A percentile compares a stretch with the other conserved stretches of the same genome.
These are phyloP conservation scores for Himalopsyche anomala DNA, from an alignment of 2,888 invertebrate genomes.

Conservation along the genomic window DNA sequence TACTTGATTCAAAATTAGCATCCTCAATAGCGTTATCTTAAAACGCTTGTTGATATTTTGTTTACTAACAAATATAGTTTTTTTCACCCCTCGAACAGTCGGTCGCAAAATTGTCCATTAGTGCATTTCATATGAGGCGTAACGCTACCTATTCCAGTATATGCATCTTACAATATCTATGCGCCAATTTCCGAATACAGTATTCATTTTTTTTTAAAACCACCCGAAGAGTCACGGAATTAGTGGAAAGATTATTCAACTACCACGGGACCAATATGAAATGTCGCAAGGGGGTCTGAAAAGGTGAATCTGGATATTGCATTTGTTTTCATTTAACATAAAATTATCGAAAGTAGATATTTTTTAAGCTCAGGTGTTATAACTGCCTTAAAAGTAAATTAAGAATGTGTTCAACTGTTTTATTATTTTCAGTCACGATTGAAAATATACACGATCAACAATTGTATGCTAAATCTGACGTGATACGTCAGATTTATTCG, in stretches of 20 bases:
- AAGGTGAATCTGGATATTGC: slow-evolving; percentile 13
- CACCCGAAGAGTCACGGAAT: neutral
- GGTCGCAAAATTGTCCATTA: no score
- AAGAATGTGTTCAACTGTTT: slow-evolving; percentile 31
- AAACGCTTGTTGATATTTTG: no score
- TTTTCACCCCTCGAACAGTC: no score
- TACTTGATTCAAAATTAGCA: no score
- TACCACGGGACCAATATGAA: slow-evolving; percentile 19
- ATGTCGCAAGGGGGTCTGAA: slow-evolving; percentile 3
- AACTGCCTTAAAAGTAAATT: slow-evolving; percentile 9
- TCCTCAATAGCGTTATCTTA: no score
- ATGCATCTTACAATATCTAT: no score
- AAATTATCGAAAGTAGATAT: slow-evolving; percentile 27
- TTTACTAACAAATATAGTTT: no score
- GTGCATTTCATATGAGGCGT: no score
- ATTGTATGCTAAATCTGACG: neutral
- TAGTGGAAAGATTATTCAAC: neutral
- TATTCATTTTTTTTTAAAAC: neutral
- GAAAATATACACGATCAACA: neutral
- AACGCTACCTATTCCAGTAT: no score
- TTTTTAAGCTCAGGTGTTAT: slow-evolving; percentile 10
- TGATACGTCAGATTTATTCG: neutral
- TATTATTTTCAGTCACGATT: neutral
- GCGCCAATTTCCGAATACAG: no score
- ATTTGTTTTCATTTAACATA: slow-evolving; percentile 9